Evolutionary conservation across 2,888 invertebrate species (phyloP).

Genomic region (Ormyrus labotus): DNA sequence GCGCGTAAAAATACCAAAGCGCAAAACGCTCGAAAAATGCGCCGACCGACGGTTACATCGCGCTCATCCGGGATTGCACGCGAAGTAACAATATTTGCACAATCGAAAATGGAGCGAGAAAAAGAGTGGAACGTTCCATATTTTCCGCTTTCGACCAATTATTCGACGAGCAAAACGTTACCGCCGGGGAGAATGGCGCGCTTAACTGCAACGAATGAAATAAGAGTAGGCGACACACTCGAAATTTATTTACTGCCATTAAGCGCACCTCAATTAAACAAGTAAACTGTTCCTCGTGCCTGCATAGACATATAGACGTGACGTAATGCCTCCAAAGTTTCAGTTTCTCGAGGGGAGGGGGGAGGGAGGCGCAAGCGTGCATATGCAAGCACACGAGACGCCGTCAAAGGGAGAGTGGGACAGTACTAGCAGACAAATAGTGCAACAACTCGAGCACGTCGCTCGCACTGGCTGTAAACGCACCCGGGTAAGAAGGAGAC

Average conservation of each 20-base stretch:
- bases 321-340: conserved; percentile 44
- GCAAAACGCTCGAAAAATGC: too few relatives aligned
- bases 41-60: too few relatives aligned
- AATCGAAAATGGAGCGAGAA: too few relatives aligned
- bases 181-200: neutral
- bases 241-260: conserved; percentile 43
- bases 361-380: neutral
- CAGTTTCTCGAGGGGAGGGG: neutral
- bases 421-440: conserved; percentile 38
- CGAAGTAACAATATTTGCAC: too few relatives aligned
- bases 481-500: conserved; percentile 33
- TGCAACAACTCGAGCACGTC: conserved; percentile 32
- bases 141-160: neutral
- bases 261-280: conserved; percentile 43
- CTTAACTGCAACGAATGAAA: conserved; percentile 31
- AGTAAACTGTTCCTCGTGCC: conserved; percentile 19
- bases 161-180: conserved; percentile 22
- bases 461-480: conserved; percentile 10
- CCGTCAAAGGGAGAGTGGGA: neutral
- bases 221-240: conserved; percentile 27
- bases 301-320: conserved; percentile 12
- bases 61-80: too few relatives aligned
- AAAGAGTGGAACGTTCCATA: too few relatives aligned
- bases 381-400: neutral
- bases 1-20: too few relatives aligned